Base-by-base conservation (phyloP, 2,888 invertebrate species). In the Oxyscelio sp. region DNA sequence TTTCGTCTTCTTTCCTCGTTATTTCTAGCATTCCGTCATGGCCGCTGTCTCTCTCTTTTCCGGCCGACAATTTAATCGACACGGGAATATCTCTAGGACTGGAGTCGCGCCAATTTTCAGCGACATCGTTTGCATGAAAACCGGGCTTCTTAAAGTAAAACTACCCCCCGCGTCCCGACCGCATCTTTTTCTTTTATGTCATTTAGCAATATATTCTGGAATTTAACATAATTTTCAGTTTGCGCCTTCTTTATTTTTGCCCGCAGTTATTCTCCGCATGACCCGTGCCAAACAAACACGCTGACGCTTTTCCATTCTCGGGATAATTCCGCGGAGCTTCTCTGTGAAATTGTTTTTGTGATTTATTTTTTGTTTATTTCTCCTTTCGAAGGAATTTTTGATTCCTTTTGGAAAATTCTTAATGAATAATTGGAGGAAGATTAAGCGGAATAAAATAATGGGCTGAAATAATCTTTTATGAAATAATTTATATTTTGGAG, bases 191-290 rank as follows among this genome's bases (percentile, higher is more conserved):
- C 66, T 66, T 65, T 77, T 83, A 71, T 31, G 58, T 71, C 71
- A 79, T 71, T 79, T 79, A 65, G 71, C 66, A 74, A 80, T 80
- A 73, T 80, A 74, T 80, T 80, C 66, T 9, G 34, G 73, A 80
- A 80, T 73, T 80, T 73, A 65, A 80, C 80, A 80, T 80, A 80
- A 80, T 66, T 73, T 73, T 65, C 59, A 73, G 66, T 80, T 80
- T 80, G 31, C 45, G 24, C 66, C 52, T 65, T 73, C 54, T 74
- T 80, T 73, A 80, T 74, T 80, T 80, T 59, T 38, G 52, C 21
- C 21, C 15, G 40, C 54, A 48, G 63, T 79, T 58, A 79, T 79
- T 70, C 54, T 70, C 50, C n/a, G 31, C 27, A 56, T 79, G 79
- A 79, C 63, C 71, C 21, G 70, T 79, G 56, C 70, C 79, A 71